phyloP scores from a whole-genome alignment of 2,113 vertebrate genomes.

The Pteronura brasiliensis region DNA sequence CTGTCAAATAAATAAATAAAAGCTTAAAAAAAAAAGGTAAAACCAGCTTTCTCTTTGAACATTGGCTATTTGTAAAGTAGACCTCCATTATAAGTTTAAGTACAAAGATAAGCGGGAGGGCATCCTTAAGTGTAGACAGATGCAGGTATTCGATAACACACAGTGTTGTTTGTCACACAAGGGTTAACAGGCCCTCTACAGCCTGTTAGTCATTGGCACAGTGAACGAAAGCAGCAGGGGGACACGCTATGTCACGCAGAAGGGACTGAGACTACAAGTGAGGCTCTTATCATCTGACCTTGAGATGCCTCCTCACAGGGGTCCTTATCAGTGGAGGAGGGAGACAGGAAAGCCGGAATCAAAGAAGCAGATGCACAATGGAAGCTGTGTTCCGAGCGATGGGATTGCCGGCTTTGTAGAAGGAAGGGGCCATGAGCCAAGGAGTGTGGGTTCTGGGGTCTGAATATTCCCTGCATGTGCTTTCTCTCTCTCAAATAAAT shows the following conservation, averaged over 20 bases:
- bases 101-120: neutral
- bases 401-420: neutral
- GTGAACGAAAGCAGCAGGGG: too few relatives aligned
- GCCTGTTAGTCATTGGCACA: neutral
- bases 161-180: too few relatives aligned
- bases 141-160: too few relatives aligned
- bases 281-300: too few relatives aligned
- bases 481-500: neutral
- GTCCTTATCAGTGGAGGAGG: neutral
- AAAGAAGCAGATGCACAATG: too few relatives aligned
- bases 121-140: too few relatives aligned
- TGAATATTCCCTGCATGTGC: neutral
- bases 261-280: neutral
- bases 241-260: neutral
- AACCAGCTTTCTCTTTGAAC: constrained; percentile 45
- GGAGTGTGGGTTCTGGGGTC: neutral
- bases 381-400: rapidly evolving
- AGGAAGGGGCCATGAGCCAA: neutral
- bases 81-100: neutral
- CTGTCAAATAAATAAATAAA: too few relatives aligned
- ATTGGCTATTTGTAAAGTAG: constrained; percentile 40
- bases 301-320: neutral
- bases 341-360: too few relatives aligned
- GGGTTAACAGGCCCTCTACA: too few relatives aligned
- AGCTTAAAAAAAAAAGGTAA: too few relatives aligned